Base-by-base conservation (phyloP, 2,797 vertebrate species). In the Erithacus rubecula region DNA sequence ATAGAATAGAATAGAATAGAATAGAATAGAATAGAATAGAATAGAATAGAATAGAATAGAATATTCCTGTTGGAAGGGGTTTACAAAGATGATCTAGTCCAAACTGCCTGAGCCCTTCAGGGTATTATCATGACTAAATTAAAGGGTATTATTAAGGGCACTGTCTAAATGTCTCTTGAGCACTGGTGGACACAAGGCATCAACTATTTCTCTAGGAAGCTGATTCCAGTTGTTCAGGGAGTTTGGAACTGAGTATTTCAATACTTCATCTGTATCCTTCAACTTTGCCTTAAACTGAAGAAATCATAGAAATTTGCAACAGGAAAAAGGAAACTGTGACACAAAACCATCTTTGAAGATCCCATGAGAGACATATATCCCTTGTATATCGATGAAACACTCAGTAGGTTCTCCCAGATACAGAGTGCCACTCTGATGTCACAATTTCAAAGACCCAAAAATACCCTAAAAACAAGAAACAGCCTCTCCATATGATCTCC, bases 1-100 rank as follows among this genome's bases (percentile, higher is more conserved):
- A 32, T 17, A 4, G 52, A 55, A 12, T 30, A 2, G 34, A 68
- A 41, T 51, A 1, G 47, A 77, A 64, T 15, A 1, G 26, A 62
- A 23, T 8, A 2, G 41, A 49, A 37, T 6, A 22, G 32, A 49
- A 30, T 14, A 26, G n/a, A 49, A 11, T 36, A 34, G 37, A 32
- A 26, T 11, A 26, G 19, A 44, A 21, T 47, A 30, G 32, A 74
- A 23, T 18, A 12, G 41, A 59, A 47, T 10, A 7, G 41, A 55
- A 47, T 32, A 56, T 52, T 80, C 46, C 12, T 20, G 3, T 37
- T 51, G 15, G 21, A 51, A 56, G 12, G 9, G 5, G 43, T 14
- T 47, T 64, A 18, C 6, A 52, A 29, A 0, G 0, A 27, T 1
- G 1, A 39, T 7, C 15, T 32, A 24, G 15, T 58, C 17, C 29